Conservation (phyloP, 2,888 invertebrate genomes). For the Scelioninae gen. 1 region DNA sequence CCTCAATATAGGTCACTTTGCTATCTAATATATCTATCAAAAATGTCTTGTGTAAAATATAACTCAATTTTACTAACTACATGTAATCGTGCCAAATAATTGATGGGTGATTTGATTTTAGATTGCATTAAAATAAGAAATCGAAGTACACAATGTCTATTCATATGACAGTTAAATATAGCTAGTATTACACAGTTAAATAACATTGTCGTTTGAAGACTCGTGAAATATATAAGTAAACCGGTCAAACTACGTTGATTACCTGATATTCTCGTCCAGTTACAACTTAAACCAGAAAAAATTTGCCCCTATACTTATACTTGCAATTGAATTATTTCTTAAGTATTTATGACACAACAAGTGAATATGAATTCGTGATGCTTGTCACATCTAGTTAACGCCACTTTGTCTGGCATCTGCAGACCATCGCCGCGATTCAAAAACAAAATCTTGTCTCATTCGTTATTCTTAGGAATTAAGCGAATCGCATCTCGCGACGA, state of each 20-base stretch:
- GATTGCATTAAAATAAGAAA: not conserved
- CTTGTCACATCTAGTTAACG: conserved; percentile 53
- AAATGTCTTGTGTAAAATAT: not conserved
- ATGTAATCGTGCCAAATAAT: conserved; percentile 21
- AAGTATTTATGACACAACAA: conserved; percentile 46
- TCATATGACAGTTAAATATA: conserved; percentile 33
- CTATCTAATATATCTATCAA: conserved; percentile 14
- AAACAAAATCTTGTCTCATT: conserved; percentile 61
- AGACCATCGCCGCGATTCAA: conserved; percentile 37
- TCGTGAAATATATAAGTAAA: conserved; percentile 28
- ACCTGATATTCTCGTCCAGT: not conserved
- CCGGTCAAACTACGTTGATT: conserved; percentile 8
- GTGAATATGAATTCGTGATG: conserved; percentile 45
- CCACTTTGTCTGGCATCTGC: conserved; percentile 55
- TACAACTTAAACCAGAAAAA: conserved; percentile 10
- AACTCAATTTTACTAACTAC: conserved; percentile 18
- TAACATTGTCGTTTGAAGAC: conserved; percentile 19
- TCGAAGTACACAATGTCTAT: conserved; percentile 15
- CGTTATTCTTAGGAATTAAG: conserved; percentile 73
- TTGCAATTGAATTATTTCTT: conserved; percentile 44
- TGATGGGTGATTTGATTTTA: conserved; percentile 34
- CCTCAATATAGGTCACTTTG: conserved; percentile 82
- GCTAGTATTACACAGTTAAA: conserved; percentile 36
- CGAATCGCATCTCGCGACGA: conserved; percentile 67
- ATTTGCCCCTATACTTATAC: not conserved